Evolutionary conservation across 1,140 invertebrate genomes (phyloP).

Genomic region (Eulimnadia texana): DNA sequence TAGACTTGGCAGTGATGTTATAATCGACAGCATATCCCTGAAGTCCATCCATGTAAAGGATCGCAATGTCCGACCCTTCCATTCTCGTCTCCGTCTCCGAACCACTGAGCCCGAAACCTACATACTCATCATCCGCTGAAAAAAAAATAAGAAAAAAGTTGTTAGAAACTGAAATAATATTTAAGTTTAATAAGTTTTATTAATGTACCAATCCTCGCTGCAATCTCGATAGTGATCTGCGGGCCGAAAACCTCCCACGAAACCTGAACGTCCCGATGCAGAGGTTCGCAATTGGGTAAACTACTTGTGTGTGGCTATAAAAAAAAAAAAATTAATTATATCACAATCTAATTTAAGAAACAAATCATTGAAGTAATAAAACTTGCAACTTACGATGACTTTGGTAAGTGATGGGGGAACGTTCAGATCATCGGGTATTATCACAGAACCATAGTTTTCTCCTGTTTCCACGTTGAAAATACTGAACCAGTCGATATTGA

Average conservation of each 20-base stretch:
- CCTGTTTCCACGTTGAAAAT: conserved; percentile 57
- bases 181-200: not conserved
- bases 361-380: no score
- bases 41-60: conserved; percentile 56
- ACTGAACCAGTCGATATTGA: conserved; percentile 71
- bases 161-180: conserved; percentile 23
- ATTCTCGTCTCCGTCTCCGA: conserved; percentile 52
- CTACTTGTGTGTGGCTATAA: conserved; percentile 30
- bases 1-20: conserved; percentile 66
- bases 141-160: no score
- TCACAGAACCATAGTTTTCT: conserved; percentile 57
- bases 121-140: conserved; percentile 59
- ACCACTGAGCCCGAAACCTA: conserved; percentile 75
- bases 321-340: conserved; percentile 11
- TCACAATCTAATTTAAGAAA: conserved; percentile 21
- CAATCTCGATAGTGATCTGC: conserved; percentile 71
- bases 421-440: conserved; percentile 63
- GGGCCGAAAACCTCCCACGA: conserved; percentile 80
- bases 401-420: conserved; percentile 66
- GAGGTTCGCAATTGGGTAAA: conserved; percentile 58
- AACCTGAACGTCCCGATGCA: conserved; percentile 66
- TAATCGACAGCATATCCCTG: conserved; percentile 63
- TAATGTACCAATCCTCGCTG: conserved; percentile 50
- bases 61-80: conserved; percentile 68
- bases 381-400: conserved; percentile 31